Conservation (phyloP, 2,113 vertebrate genomes). For the Gorilla gorilla region DNA sequence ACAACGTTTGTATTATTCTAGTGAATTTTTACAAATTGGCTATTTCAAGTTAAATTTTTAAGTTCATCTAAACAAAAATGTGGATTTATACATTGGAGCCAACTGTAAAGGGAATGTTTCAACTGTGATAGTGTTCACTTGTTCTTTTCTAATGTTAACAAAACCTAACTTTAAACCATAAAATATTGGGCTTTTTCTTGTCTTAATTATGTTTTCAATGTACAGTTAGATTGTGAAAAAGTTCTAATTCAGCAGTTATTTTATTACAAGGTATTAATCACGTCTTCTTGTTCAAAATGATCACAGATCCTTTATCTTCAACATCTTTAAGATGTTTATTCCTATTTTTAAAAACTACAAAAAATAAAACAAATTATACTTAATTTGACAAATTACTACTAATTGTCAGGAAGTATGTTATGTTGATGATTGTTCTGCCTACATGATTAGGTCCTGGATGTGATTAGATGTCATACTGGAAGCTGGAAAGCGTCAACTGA, state of each 20-base stretch:
- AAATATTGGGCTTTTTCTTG: neutral
- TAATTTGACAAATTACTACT: neutral
- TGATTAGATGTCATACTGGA: neutral
- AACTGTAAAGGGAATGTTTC: neutral
- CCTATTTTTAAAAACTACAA: neutral
- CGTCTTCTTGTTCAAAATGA: neutral
- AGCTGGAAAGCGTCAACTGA: neutral
- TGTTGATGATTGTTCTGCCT: neutral
- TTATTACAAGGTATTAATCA: neutral
- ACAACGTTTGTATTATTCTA: neutral
- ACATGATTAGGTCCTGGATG: neutral
- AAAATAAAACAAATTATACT: neutral
- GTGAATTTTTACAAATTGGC: neutral
- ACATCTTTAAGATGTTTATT: neutral
- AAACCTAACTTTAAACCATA: neutral
- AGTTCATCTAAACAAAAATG: neutral
- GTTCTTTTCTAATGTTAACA: neutral
- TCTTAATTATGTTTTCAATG: constrained; percentile 49
- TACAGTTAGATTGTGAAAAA: constrained; percentile 27
- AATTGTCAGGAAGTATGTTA: neutral
- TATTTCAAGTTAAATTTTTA: neutral
- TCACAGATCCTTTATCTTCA: neutral
- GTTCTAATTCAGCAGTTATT: constrained; percentile 46
- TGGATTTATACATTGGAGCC: neutral
- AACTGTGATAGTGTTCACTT: neutral